Evolutionary conservation across 2,113 vertebrate genomes (phyloP).

Genomic region (Ophthalmolycus amberensis): DNA sequence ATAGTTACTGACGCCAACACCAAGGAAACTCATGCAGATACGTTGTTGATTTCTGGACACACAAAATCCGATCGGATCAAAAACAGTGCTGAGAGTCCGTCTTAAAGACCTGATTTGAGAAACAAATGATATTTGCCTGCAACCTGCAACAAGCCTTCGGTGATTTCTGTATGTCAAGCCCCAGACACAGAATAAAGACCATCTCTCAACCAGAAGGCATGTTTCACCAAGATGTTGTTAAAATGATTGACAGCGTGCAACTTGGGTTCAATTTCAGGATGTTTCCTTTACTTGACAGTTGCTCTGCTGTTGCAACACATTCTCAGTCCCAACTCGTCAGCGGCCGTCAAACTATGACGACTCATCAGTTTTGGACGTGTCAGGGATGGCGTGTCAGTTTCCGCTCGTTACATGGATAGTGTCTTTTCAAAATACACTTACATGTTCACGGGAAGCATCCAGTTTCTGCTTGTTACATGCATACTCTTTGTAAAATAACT

Average conservation of each 20-base stretch:
- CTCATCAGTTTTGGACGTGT: neutral
- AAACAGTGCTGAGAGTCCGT: no score
- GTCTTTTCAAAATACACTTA: neutral
- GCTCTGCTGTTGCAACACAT: neutral
- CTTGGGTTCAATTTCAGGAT: neutral
- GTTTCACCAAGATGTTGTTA: constrained; percentile 12
- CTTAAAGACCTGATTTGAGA: no score
- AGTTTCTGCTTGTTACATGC: no score
- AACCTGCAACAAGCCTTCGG: constrained; percentile 18
- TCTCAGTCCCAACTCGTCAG: no score
- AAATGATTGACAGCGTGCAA: constrained; percentile 40
- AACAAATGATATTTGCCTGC: no score
- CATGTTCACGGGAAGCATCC: neutral
- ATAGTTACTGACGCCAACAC: no score
- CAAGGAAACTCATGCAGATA: no score
- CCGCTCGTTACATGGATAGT: neutral
- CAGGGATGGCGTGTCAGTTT: neutral
- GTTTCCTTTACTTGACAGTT: constrained; percentile 11
- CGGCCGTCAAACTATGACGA: neutral
- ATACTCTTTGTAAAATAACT: neutral
- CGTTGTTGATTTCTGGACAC: no score
- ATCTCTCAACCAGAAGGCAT: constrained; percentile 1
- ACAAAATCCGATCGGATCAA: no score
- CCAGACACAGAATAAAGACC: constrained; percentile 3
- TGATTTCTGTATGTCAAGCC: constrained; percentile 14